These are phyloP conservation scores for Trachelus iudaicus DNA, from an alignment of 2,888 invertebrate species.

Conservation along the genomic window DNA sequence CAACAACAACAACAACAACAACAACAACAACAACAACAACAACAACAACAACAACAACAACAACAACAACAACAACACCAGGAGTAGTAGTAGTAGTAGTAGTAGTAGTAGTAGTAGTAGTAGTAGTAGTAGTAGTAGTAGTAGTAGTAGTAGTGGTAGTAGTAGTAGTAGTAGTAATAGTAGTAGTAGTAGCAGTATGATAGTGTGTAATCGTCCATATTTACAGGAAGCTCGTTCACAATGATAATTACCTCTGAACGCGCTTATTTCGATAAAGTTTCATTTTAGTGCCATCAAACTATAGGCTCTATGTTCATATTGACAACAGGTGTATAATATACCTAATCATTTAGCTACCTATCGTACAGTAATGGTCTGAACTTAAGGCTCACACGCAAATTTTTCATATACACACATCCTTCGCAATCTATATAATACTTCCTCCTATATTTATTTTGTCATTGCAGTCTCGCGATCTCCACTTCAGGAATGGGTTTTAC, in stretches of 20 bases:
- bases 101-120: too few species aligned
- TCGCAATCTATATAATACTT: not conserved
- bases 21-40: too few species aligned
- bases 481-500: not conserved
- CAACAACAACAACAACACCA: too few species aligned
- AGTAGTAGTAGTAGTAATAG: too few species aligned
- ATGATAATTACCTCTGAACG: constrained; percentile 24
- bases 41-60: too few species aligned
- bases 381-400: not conserved
- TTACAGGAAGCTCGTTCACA: constrained; percentile 49
- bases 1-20: too few species aligned
- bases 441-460: not conserved
- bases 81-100: too few species aligned
- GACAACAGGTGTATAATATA: constrained; percentile 59
- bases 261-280: constrained; percentile 53
- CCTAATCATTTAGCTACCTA: constrained; percentile 57
- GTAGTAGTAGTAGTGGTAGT: not conserved
- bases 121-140: not conserved
- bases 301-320: constrained; percentile 60
- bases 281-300: constrained; percentile 46
- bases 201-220: constrained; percentile 27
- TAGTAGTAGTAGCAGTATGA: not conserved
- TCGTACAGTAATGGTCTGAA: constrained; percentile 38
- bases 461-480: not conserved
- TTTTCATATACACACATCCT: not conserved